Percentiles rank a stretch among this genome's conserved stretches.
Evolutionary conservation across 2,797 vertebrate genomes (phyloP).

Genomic region (Cirrhinus mrigala): DNA sequence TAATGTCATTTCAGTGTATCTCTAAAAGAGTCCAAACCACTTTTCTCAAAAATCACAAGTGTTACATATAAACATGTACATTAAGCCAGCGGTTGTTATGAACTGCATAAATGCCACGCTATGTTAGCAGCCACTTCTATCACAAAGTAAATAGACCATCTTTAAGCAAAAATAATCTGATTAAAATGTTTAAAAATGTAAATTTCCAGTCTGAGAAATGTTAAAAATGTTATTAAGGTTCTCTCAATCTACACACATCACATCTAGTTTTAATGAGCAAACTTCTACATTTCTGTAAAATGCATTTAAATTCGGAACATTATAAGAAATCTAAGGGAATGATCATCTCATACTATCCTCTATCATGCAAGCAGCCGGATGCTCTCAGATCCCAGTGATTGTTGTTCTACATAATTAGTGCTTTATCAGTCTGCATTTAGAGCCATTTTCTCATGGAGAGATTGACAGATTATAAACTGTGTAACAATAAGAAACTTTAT

Average conservation of each 20-base stretch:
- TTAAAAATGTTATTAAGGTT: conserved; percentile 38
- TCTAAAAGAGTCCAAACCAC: neutral
- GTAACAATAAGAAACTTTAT: neutral
- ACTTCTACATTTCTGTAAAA: neutral
- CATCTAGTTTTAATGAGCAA: conserved; percentile 16
- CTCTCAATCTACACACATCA: neutral
- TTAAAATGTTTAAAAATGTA: conserved; percentile 47
- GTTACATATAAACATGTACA: conserved; percentile 23
- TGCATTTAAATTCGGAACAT: neutral
- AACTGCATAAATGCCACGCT: conserved; percentile 5
- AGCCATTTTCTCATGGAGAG: neutral
- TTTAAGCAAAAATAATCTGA: conserved; percentile 5
- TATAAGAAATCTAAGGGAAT: neutral
- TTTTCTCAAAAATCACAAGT: neutral
- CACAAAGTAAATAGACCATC: neutral
- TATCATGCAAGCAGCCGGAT: neutral
- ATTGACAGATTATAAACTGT: conserved; percentile 11
- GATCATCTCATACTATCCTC: neutral
- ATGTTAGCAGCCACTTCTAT: conserved; percentile 17
- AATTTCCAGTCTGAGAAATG: conserved; percentile 22
- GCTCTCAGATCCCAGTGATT: conserved; percentile 15
- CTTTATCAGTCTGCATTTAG: neutral
- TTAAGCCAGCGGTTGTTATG: conserved; percentile 12
- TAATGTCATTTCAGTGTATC: conserved; percentile 3
- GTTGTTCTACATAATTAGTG: neutral